phyloP scores from a whole-genome alignment of 2,113 vertebrate genomes.

The Apus apus region DNA sequence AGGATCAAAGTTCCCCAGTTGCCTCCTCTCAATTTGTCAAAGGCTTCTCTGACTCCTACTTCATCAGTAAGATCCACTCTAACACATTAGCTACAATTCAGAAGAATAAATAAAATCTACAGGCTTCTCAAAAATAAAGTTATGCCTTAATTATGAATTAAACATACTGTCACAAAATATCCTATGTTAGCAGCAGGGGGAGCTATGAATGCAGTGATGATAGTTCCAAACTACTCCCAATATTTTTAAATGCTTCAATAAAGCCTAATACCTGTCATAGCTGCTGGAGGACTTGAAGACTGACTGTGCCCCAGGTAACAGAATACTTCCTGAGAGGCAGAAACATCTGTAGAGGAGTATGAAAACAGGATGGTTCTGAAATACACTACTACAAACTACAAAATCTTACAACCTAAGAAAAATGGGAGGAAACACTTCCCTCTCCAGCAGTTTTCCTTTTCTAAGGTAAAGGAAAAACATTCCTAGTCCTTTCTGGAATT shows the following conservation, averaged over 20 bases:
- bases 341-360: not conserved
- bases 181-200: conserved; percentile 51
- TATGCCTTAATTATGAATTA: not conserved
- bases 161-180: not conserved
- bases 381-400: not conserved
- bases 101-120: not conserved
- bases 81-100: not conserved
- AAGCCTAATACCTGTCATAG: not conserved
- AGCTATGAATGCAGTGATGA: not conserved
- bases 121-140: not conserved
- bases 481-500: not conserved
- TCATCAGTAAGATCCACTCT: not conserved
- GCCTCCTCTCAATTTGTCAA: not conserved
- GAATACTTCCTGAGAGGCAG: not conserved
- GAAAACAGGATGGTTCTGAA: not conserved
- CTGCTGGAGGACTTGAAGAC: not conserved
- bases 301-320: not conserved
- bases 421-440: fast-evolving
- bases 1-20: not conserved
- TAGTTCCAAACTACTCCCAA: not conserved
- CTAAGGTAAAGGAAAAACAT: not conserved
- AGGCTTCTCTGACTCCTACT: not conserved
- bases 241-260: not conserved
- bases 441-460: not conserved
- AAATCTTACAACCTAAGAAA: not conserved